A percentile compares a stretch with the other conserved stretches of the same genome.
phyloP scores from a whole-genome alignment of 1,140 invertebrate genomes.

The Zaprionus vittiger region DNA sequence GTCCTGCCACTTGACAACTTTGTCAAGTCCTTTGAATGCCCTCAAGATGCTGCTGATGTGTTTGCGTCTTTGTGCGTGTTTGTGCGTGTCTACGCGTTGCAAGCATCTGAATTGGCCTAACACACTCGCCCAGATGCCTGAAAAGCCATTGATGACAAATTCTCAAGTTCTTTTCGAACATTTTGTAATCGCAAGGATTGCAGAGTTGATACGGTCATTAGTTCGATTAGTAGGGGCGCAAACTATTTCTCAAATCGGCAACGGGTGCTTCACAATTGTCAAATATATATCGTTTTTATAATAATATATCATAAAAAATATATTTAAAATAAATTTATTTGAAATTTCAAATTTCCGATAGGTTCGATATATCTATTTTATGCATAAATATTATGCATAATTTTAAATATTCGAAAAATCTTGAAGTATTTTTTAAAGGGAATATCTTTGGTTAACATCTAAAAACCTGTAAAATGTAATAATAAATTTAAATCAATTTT shows the following conservation, averaged over 20 bases:
- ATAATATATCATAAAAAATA: too few species aligned
- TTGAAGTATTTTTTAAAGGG: too few species aligned
- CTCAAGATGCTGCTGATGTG: conserved; percentile 27
- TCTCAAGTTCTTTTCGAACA: neutral
- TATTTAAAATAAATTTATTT: too few species aligned
- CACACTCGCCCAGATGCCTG: neutral
- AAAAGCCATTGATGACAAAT: conserved; percentile 26
- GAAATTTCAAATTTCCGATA: too few species aligned
- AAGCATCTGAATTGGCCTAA: conserved; percentile 25
- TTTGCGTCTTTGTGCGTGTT: conserved; percentile 12
- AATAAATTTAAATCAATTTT: too few species aligned
- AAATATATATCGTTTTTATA: too few species aligned
- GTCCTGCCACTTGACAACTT: conserved; percentile 45
- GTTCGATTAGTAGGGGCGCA: too few species aligned
- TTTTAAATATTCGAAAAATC: too few species aligned
- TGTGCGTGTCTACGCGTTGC: conserved; percentile 17
- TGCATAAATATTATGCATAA: too few species aligned
- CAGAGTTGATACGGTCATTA: conserved; percentile 9
- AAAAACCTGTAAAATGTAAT: accelerated
- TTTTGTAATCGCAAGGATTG: neutral
- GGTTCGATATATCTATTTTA: too few species aligned
- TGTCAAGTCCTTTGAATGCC: conserved; percentile 40
- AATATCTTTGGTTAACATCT: too few species aligned
- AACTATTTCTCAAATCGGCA: neutral
- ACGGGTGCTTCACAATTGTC: too few species aligned